phyloP scores from a whole-genome alignment of 2,888 invertebrate species.

The Hyposoter didymator region DNA sequence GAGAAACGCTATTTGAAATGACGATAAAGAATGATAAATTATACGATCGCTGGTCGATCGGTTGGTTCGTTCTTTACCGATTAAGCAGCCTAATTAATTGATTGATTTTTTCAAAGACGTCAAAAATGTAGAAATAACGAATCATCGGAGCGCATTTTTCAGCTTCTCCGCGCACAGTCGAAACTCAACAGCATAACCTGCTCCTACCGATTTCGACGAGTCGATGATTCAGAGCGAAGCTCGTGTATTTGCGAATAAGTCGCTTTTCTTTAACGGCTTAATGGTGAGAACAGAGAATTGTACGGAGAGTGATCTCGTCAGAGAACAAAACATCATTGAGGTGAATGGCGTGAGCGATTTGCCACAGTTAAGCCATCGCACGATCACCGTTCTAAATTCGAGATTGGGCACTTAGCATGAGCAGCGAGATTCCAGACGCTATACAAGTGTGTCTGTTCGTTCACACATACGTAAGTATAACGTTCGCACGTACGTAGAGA shows the following conservation, averaged over 20 bases:
- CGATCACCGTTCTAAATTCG: conserved; percentile 75
- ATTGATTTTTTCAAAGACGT: background rate
- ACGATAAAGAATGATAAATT: conserved; percentile 19
- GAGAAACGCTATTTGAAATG: conserved; percentile 19
- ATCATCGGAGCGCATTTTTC: background rate
- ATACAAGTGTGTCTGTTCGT: conserved; percentile 4
- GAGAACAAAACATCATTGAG: conserved; percentile 53
- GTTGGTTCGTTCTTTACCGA: background rate
- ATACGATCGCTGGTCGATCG: background rate
- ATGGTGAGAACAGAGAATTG: conserved; percentile 53
- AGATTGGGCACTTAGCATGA: conserved; percentile 73
- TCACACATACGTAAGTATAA: conserved; percentile 3
- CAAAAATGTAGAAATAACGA: background rate
- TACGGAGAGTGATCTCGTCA: conserved; percentile 18
- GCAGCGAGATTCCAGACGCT: conserved; percentile 58
- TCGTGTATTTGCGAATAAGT: conserved; percentile 20
- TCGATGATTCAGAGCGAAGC: conserved; percentile 9
- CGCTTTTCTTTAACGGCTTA: conserved; percentile 18
- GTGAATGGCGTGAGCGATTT: conserved; percentile 70
- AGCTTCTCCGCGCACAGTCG: background rate
- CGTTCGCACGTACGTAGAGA: conserved; percentile 13
- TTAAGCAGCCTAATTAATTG: background rate
- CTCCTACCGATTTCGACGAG: conserved; percentile 6
- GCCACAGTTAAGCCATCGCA: conserved; percentile 68
- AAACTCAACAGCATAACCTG: background rate